Evolutionary conservation across 2,888 invertebrate species (phyloP), one percentile per base, ranked within the genome.

Genomic region (Blastobasis adustella): DNA sequence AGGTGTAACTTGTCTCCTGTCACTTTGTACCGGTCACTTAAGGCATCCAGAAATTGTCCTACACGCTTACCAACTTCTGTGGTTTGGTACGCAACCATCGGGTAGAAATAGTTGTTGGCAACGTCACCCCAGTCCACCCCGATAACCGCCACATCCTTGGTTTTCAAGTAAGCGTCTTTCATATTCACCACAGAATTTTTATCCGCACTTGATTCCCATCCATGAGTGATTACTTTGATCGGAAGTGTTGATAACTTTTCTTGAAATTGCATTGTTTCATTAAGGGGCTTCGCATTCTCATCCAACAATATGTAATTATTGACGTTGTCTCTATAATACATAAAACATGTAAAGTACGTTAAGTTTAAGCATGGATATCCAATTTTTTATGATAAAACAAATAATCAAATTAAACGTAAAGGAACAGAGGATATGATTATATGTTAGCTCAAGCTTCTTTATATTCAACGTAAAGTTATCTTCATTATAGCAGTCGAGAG

Each of bases 171-270:
- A 4, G 82, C 81, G 54, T 87, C 62, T 62, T 81, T 89, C 8
- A 90, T 79, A 6, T 55, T 51, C 1, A 71, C 56, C 44, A 83
- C 80, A 6, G 76, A 69, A 44, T 71, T 61, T 46, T 67, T 67
- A 42, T 76, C 70, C 1, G 76, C 82, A 38, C 78, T 76, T 1
- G 90, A 89, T 63, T 72, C 73, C 89, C 89, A 90, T 6, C 82
- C 82, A 54, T 90, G 90, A 1, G 89, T 88, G n/a, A 90, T 67
- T 43, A 90, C 69, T 71, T 90, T 90, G 4, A 86, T 71, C 6
- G 79, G 68, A 50, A 49, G 52, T 5, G 55, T 56, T 6, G 60
- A 53, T n/a, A 69, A 60, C 8, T 62, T 56, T 6, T 60, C 37
- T 4, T 51, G 48, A 37, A 61, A 48, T 5, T 39, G 10, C 5